phyloP scores from a whole-genome alignment of 2,113 vertebrate genomes.

The Callocephalon fimbriatum region DNA sequence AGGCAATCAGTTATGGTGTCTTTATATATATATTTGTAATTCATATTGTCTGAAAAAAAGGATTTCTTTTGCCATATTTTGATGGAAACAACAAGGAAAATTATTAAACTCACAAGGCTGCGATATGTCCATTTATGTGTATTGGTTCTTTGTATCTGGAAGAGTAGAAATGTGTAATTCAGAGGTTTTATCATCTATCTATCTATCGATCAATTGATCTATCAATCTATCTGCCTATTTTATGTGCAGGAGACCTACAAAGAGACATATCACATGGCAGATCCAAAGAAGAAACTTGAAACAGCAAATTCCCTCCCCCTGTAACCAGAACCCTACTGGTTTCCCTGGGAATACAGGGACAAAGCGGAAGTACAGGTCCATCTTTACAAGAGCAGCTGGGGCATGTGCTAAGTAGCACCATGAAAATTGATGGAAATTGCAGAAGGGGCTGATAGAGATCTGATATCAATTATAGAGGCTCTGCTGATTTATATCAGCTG shows the following conservation, averaged over 20 bases:
- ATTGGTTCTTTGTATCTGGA: background rate
- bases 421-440: background rate
- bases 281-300: background rate
- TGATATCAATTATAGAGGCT: background rate
- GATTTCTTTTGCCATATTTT: background rate
- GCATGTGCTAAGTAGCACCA: fast-evolving
- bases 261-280: fast-evolving
- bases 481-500: background rate
- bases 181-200: background rate
- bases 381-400: too few species aligned
- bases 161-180: background rate
- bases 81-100: background rate
- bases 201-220: fast-evolving
- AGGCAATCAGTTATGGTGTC: background rate
- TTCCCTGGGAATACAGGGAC: background rate
- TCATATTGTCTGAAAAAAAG: background rate
- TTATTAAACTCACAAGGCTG: background rate
- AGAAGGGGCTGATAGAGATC: background rate
- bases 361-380: fast-evolving
- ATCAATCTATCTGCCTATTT: fast-evolving
- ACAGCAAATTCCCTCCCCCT: background rate
- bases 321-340: fast-evolving
- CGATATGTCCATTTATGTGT: fast-evolving
- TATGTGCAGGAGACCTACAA: background rate
- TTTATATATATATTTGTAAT: background rate